Evolutionary conservation across 2,797 vertebrate species (phyloP).

Genomic region (Acrocephalus scirpaceus): DNA sequence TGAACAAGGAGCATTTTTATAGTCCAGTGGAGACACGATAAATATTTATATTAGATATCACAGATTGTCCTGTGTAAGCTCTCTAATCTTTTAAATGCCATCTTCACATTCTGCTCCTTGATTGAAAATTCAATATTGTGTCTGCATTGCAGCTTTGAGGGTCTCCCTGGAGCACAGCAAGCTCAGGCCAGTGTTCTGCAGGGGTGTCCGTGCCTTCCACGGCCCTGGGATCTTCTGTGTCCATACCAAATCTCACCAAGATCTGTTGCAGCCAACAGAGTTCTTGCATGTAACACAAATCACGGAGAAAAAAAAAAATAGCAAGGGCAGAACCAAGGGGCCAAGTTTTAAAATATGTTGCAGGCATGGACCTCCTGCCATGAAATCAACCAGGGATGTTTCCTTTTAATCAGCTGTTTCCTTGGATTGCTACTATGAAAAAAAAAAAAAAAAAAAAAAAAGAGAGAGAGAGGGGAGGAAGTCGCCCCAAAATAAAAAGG

Average conservation of each 20-base stretch:
- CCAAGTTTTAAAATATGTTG: neutral
- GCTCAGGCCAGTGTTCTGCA: neutral
- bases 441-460: too few relatives aligned
- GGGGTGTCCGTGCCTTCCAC: rapidly evolving
- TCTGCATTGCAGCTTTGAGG: neutral
- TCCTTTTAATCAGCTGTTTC: constrained; percentile 8
- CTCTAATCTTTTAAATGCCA: constrained; percentile 10
- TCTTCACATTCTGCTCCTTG: neutral
- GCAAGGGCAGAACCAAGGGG: neutral
- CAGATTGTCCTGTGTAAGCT: neutral
- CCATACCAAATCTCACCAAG: neutral
- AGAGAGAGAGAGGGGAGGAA: neutral
- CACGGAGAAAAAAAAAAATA: neutral
- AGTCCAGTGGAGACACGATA: neutral
- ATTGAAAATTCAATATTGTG: neutral
- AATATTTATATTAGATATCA: neutral
- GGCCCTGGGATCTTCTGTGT: neutral
- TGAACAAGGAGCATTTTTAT: neutral
- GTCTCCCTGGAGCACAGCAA: neutral
- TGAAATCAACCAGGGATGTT: neutral
- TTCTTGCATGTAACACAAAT: neutral
- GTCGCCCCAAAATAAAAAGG: neutral
- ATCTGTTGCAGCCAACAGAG: neutral
- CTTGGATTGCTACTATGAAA: neutral
- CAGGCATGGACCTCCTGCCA: constrained; percentile 1